Percentiles rank a stretch among this genome's conserved stretches.
phyloP scores from a whole-genome alignment of 2,797 vertebrate genomes.

The Pipistrellus pygmaeus region DNA sequence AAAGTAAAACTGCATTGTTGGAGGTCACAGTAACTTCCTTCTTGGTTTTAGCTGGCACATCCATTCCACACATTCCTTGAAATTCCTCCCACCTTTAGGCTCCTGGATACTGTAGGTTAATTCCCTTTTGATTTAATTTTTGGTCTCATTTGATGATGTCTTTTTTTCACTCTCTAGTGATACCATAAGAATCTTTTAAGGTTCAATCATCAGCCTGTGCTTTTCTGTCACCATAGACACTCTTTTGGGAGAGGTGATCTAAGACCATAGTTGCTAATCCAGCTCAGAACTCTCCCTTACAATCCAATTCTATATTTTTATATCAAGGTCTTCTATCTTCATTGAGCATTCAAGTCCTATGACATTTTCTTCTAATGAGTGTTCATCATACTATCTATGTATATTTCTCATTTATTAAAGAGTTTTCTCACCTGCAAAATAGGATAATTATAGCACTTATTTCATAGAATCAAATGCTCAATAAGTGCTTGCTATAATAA shows the following conservation, averaged over 20 bases:
- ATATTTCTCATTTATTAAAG: slow-evolving; percentile 24
- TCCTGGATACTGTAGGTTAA: not conserved
- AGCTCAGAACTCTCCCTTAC: not conserved
- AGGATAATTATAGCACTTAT: not conserved
- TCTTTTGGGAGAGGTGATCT: not conserved
- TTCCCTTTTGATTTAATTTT: not conserved
- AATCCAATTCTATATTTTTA: not conserved
- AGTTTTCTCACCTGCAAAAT: slow-evolving; percentile 22
- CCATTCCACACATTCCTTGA: not conserved
- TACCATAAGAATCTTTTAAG: slow-evolving; percentile 11
- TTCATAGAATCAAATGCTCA: not conserved
- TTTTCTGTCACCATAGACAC: not conserved
- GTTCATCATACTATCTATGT: not conserved
- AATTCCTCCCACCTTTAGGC: not conserved
- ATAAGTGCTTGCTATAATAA: not conserved
- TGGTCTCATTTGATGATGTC: slow-evolving; percentile 5
- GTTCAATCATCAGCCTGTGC: not conserved
- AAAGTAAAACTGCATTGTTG: not conserved
- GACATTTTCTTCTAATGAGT: not conserved
- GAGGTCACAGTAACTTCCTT: slow-evolving; percentile 10
- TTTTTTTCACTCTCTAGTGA: not conserved
- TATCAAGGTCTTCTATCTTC: not conserved
- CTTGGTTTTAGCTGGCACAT: not conserved
- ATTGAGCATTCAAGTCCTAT: not conserved
- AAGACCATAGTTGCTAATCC: not conserved